phyloP scores from a whole-genome alignment of 2,888 invertebrate species.

The Hipparchia sbordonii region DNA sequence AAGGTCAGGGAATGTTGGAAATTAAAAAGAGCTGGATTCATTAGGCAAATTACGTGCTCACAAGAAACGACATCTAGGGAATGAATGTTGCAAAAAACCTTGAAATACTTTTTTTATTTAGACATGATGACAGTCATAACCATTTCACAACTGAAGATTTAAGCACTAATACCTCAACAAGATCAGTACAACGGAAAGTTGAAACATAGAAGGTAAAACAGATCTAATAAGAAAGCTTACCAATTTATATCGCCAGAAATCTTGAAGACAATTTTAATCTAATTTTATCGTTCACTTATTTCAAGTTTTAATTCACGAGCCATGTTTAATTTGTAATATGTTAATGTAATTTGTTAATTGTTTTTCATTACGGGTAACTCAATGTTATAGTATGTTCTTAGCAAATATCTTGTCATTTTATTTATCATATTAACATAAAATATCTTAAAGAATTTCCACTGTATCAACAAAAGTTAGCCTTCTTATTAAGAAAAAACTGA shows the following conservation, averaged over 20 bases:
- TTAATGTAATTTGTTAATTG: neutral
- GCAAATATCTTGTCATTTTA: neutral
- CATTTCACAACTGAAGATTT: too few species aligned
- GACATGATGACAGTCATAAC: neutral
- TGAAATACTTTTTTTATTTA: neutral
- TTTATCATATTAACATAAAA: neutral
- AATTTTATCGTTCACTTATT: neutral
- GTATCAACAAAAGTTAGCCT: neutral
- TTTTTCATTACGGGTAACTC: neutral
- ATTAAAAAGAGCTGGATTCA: conserved; percentile 30
- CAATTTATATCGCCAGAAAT: neutral
- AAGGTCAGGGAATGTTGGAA: conserved; percentile 30
- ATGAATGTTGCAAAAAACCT: neutral
- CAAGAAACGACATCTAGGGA: conserved; percentile 22
- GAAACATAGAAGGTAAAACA: too few species aligned
- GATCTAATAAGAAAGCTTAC: too few species aligned
- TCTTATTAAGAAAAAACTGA: neutral
- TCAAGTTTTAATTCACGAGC: neutral
- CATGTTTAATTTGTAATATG: too few species aligned
- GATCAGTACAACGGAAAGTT: too few species aligned
- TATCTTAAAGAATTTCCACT: neutral
- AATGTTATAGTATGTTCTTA: neutral
- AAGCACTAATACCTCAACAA: too few species aligned
- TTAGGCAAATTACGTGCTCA: conserved; percentile 31
- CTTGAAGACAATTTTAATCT: neutral